These are phyloP conservation scores for Apodemia zela DNA, from an alignment of 2,888 invertebrate genomes.

Conservation along the genomic window DNA sequence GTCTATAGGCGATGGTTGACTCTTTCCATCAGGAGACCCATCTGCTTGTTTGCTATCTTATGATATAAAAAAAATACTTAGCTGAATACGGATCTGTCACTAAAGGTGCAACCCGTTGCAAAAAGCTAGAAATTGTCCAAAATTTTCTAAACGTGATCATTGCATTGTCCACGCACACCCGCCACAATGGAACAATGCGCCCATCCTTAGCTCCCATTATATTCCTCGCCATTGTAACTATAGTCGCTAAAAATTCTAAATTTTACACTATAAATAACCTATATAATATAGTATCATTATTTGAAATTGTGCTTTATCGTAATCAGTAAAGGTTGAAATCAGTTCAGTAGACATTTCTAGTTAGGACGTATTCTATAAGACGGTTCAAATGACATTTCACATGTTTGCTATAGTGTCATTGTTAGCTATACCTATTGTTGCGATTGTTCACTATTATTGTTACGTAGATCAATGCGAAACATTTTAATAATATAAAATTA, in stretches of 20 bases:
- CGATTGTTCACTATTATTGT: slow-evolving; percentile 67
- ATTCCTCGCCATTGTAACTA: slow-evolving; percentile 66
- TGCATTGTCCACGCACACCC: slow-evolving; percentile 73
- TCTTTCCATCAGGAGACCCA: too few relatives aligned
- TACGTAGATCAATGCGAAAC: slow-evolving; percentile 72
- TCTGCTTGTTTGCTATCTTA: too few relatives aligned
- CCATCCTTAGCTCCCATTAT: slow-evolving; percentile 78
- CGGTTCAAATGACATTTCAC: slow-evolving; percentile 58
- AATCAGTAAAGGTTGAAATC: slow-evolving; percentile 19
- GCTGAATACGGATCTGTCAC: slow-evolving; percentile 48
- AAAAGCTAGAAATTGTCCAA: slow-evolving; percentile 76
- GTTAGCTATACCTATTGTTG: slow-evolving; percentile 75
- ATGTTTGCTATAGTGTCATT: slow-evolving; percentile 78
- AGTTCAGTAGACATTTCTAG: slow-evolving; percentile 4
- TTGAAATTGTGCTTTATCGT: slow-evolving; percentile 31
- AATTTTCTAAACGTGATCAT: slow-evolving; percentile 70
- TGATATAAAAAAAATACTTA: neutral
- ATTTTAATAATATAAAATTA: slow-evolving; percentile 80
- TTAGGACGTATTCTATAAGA: slow-evolving; percentile 37
- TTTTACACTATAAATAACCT: slow-evolving; percentile 29
- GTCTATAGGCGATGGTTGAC: too few relatives aligned
- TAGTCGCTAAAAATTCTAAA: slow-evolving; percentile 60
- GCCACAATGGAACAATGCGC: slow-evolving; percentile 71
- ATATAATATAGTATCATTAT: slow-evolving; percentile 25
- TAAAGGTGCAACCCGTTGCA: slow-evolving; percentile 79